These are phyloP conservation scores for Zonitis immaculata DNA, from an alignment of 2,888 invertebrate genomes.

Conservation along the genomic window DNA sequence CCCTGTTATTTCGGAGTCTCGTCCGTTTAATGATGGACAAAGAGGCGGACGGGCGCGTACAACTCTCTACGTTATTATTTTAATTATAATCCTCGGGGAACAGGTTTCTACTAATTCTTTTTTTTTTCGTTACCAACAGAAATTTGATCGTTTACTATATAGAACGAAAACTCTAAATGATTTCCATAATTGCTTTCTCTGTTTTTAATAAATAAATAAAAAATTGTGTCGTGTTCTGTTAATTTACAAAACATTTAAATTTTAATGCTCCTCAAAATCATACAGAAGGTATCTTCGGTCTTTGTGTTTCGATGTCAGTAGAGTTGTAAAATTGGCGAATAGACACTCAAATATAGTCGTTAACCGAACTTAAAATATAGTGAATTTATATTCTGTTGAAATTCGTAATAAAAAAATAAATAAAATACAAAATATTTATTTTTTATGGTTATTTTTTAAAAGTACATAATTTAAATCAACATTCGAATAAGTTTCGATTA, in stretches of 20 bases:
- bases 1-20: constrained; percentile 11
- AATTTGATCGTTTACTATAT: too few relatives aligned
- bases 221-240: too few relatives aligned
- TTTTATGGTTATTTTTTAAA: not conserved
- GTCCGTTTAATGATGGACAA: constrained; percentile 23
- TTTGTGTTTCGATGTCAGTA: constrained; percentile 8
- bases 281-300: not conserved
- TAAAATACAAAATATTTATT: not conserved
- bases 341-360: constrained; percentile 19
- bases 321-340: constrained; percentile 10
- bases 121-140: not conserved
- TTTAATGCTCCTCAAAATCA: not conserved
- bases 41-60: constrained; percentile 16
- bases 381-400: constrained; percentile 8
- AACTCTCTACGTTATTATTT: constrained; percentile 27
- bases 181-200: not conserved
- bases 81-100: constrained; percentile 27
- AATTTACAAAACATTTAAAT: not conserved
- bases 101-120: constrained; percentile 10
- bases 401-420: not conserved
- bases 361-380: constrained; percentile 8
- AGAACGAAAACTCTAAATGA: too few relatives aligned
- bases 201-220: too few relatives aligned
- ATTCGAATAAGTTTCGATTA: not conserved
- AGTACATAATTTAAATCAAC: not conserved